These are phyloP conservation scores for Noctuana brunneofusca DNA, from an alignment of 2,888 invertebrate species.

Conservation along the genomic window DNA sequence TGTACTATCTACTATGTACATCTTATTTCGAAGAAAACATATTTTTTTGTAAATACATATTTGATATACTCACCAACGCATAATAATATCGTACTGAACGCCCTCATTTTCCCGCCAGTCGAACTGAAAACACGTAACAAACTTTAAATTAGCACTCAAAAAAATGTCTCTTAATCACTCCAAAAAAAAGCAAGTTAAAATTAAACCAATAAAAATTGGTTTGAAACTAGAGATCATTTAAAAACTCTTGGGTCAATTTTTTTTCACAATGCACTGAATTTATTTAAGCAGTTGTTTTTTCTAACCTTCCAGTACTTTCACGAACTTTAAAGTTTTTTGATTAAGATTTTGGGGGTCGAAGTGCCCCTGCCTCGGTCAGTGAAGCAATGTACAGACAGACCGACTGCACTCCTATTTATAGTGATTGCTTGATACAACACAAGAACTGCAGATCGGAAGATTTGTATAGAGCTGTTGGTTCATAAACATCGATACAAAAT, in stretches of 20 bases:
- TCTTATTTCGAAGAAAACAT: no score
- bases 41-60: neutral
- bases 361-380: constrained; percentile 65
- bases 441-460: constrained; percentile 45
- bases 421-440: constrained; percentile 51
- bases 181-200: constrained; percentile 36
- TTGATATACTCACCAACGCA: constrained; percentile 63
- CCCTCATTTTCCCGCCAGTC: constrained; percentile 70
- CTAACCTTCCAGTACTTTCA: constrained; percentile 76
- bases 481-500: constrained; percentile 23
- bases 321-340: constrained; percentile 53
- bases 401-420: constrained; percentile 68
- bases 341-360: constrained; percentile 56
- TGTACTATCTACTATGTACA: no score
- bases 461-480: constrained; percentile 56
- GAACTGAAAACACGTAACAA: constrained; percentile 67
- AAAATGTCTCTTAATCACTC: constrained; percentile 20
- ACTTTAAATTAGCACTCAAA: constrained; percentile 18
- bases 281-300: constrained; percentile 15
- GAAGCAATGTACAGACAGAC: constrained; percentile 67
- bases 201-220: constrained; percentile 20
- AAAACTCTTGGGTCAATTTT: neutral
- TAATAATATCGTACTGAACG: constrained; percentile 61
- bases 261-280: constrained; percentile 36
- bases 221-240: neutral